A percentile compares a stretch with the other conserved stretches of the same genome.
Evolutionary conservation across 1,140 invertebrate species (phyloP).

Genomic region (Trialeurodes vaporariorum): DNA sequence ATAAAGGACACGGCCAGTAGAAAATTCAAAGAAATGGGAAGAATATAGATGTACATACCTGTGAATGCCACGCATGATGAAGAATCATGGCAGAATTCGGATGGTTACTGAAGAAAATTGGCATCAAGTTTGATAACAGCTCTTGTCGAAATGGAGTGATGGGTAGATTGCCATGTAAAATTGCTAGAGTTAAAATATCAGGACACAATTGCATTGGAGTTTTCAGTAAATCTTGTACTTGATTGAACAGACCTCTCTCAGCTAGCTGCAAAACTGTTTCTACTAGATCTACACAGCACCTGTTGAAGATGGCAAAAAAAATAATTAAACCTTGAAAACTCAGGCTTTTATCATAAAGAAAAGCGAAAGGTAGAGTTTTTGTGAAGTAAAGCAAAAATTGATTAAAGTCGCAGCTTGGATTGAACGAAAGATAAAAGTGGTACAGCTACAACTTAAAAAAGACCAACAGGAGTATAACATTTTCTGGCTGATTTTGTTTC

Average conservation of each 20-base stretch:
- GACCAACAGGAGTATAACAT: too few species aligned
- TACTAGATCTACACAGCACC: slow-evolving; percentile 76
- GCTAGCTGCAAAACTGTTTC: slow-evolving; percentile 76
- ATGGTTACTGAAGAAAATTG: slow-evolving; percentile 86
- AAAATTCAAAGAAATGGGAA: too few species aligned
- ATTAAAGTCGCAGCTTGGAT: slow-evolving; percentile 2
- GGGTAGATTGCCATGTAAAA: slow-evolving; percentile 71
- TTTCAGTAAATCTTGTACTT: slow-evolving; percentile 84
- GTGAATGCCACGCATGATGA: slow-evolving; percentile 85
- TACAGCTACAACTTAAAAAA: too few species aligned
- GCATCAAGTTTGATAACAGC: slow-evolving; percentile 69
- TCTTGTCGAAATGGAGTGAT: slow-evolving; percentile 68
- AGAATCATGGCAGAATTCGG: slow-evolving; percentile 86
- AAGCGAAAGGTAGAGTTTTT: background rate
- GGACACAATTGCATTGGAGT: slow-evolving; percentile 86
- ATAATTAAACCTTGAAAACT: slow-evolving; percentile 4
- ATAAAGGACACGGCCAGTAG: too few species aligned
- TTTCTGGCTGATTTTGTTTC: too few species aligned
- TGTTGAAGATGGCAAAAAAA: slow-evolving; percentile 20
- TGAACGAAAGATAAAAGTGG: too few species aligned
- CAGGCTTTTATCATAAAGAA: background rate
- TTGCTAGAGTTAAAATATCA: slow-evolving; percentile 75
- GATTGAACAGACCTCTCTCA: slow-evolving; percentile 66
- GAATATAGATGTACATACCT: slow-evolving; percentile 27
- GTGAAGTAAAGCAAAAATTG: background rate